Percentiles rank a stretch among this genome's conserved stretches.
phyloP scores from a whole-genome alignment of 2,797 vertebrate species.

The Helarctos malayanus region DNA sequence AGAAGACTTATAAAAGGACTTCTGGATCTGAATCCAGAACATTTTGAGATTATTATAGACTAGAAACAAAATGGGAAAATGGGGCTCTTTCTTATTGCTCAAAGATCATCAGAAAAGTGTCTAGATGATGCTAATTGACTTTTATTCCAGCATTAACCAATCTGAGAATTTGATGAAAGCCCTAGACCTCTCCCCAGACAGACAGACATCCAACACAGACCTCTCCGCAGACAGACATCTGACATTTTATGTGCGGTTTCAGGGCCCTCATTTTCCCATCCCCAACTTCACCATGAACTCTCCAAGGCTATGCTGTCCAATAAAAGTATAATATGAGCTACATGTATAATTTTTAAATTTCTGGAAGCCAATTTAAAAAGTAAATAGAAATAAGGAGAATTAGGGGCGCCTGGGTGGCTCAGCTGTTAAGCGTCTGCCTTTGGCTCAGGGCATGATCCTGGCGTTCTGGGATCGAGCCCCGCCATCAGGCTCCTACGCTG shows the following conservation, averaged over 20 bases:
- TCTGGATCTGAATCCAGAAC: neutral
- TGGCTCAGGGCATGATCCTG: too few relatives aligned
- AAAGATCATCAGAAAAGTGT: neutral
- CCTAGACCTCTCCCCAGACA: neutral
- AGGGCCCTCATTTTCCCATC: neutral
- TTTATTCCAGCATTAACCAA: neutral
- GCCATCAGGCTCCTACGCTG: too few relatives aligned
- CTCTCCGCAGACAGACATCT: neutral
- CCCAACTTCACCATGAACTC: neutral
- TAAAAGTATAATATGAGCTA: neutral
- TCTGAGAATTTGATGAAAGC: neutral
- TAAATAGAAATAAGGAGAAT: neutral
- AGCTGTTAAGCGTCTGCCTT: too few relatives aligned
- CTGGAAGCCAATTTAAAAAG: neutral
- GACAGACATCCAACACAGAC: neutral
- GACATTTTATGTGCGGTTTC: neutral
- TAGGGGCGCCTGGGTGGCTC: neutral
- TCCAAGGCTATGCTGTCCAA: neutral
- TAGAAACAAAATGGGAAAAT: neutral
- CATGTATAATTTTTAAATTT: neutral
- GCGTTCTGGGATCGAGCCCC: too few relatives aligned
- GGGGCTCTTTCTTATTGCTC: neutral
- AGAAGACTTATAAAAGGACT: neutral
- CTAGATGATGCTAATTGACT: neutral
- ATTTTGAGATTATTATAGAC: neutral